phyloP scores from a whole-genome alignment of 2,888 invertebrate genomes.

The Apamea anceps region DNA sequence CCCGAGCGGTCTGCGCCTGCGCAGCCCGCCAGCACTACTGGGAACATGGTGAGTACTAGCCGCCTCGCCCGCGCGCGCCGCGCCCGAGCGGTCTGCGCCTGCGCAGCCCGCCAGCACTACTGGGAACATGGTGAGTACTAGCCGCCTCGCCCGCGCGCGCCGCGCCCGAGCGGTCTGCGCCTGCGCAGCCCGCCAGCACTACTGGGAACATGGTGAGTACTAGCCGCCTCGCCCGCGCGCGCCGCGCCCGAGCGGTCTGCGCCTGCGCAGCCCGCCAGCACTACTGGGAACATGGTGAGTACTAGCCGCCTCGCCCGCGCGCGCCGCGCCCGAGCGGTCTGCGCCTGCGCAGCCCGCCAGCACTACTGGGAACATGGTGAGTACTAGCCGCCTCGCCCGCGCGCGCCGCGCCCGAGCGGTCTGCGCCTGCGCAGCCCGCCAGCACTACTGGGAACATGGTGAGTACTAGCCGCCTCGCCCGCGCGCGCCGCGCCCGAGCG shows the following conservation, averaged over 20 bases:
- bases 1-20: background rate
- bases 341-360: conserved; percentile 33
- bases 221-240: conserved; percentile 18
- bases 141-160: conserved; percentile 21
- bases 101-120: conserved; percentile 58
- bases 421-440: conserved; percentile 33
- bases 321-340: background rate
- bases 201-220: conserved; percentile 78
- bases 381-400: conserved; percentile 41
- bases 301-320: conserved; percentile 19
- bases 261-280: conserved; percentile 34
- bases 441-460: conserved; percentile 76
- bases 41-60: conserved; percentile 75
- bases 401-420: background rate
- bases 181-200: conserved; percentile 44
- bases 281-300: conserved; percentile 78
- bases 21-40: conserved; percentile 63
- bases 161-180: background rate
- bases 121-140: conserved; percentile 76
- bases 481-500: conserved; percentile 1
- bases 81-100: background rate
- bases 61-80: conserved; percentile 24
- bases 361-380: conserved; percentile 77
- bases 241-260: background rate
- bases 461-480: conserved; percentile 54